Conservation (phyloP, 2,797 vertebrate species). For the Sebastes hopkinsi region DNA sequence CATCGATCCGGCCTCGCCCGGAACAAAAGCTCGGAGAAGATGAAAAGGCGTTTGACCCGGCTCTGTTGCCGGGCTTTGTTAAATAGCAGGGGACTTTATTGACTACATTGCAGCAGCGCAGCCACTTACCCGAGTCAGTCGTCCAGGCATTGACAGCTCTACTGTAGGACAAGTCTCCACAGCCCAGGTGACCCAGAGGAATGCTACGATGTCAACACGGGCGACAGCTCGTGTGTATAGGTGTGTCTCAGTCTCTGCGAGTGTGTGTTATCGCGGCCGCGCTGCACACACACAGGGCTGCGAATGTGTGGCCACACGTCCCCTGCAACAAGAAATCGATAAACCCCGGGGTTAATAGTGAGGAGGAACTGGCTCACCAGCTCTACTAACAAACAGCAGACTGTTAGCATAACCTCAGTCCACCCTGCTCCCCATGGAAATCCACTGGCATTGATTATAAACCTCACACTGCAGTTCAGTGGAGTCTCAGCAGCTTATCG, state of each 20-base stretch:
- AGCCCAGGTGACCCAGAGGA: constrained; percentile 66
- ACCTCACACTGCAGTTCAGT: constrained; percentile 45
- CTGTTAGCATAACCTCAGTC: constrained; percentile 76
- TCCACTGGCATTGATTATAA: constrained; percentile 72
- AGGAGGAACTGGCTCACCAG: constrained; percentile 72
- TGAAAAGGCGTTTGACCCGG: constrained; percentile 64
- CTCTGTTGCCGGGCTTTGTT: constrained; percentile 63
- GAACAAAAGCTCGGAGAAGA: constrained; percentile 63
- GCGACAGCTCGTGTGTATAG: constrained; percentile 19
- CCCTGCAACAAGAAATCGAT: constrained; percentile 63
- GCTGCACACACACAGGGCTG: neutral
- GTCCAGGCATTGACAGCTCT: constrained; percentile 64
- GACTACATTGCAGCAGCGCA: constrained; percentile 69
- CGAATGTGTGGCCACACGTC: neutral
- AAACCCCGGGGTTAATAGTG: constrained; percentile 72
- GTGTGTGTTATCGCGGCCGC: constrained; percentile 5
- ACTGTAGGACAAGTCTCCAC: constrained; percentile 60
- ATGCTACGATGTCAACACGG: constrained; percentile 34
- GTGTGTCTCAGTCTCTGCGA: neutral
- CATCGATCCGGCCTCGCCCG: constrained; percentile 50
- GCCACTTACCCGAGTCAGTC: constrained; percentile 61
- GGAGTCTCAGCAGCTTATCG: constrained; percentile 53
- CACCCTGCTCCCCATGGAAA: constrained; percentile 68
- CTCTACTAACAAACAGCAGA: constrained; percentile 75
- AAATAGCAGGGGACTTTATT: constrained; percentile 74